phyloP scores from a whole-genome alignment of 2,888 invertebrate species.

The Alcis repandata region DNA sequence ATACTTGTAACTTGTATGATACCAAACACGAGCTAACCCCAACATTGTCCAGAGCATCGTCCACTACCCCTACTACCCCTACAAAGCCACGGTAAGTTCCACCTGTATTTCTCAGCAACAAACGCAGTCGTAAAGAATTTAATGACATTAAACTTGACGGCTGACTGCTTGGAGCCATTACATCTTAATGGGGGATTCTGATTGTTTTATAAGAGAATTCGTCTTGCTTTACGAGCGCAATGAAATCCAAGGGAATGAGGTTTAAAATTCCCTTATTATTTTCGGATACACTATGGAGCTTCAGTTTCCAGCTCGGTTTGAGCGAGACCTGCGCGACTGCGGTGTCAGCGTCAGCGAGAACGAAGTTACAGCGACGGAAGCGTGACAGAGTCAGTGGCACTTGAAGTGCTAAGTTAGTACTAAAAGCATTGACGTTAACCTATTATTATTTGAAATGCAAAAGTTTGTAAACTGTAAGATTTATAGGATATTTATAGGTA shows the following conservation, averaged over 20 bases:
- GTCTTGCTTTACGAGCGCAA: conserved; percentile 48
- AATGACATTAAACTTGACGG: conserved; percentile 42
- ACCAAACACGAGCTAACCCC: too few relatives aligned
- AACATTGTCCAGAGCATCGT: not conserved
- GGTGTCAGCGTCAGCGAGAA: not conserved
- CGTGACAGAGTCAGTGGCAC: not conserved
- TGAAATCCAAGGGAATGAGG: conserved; percentile 41
- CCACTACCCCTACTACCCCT: not conserved
- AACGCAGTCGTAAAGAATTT: conserved; percentile 42
- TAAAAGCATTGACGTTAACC: too few relatives aligned
- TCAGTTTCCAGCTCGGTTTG: conserved; percentile 18
- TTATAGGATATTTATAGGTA: too few relatives aligned
- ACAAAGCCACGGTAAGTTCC: conserved; percentile 17
- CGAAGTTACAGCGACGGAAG: not conserved
- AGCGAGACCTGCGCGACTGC: conserved; percentile 2
- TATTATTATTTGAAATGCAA: too few relatives aligned
- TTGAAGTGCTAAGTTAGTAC: not conserved
- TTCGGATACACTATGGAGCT: conserved; percentile 35
- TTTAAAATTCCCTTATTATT: conserved; percentile 42
- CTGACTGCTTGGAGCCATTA: conserved; percentile 38
- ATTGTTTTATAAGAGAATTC: conserved; percentile 48
- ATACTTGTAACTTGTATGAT: too few relatives aligned
- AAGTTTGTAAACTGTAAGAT: too few relatives aligned
- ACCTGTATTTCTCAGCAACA: conserved; percentile 25
- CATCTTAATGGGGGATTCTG: conserved; percentile 41